phyloP scores from a whole-genome alignment of 35 echinoderm and acorn worm species.

The Strongylocentrotus purpuratus region DNA sequence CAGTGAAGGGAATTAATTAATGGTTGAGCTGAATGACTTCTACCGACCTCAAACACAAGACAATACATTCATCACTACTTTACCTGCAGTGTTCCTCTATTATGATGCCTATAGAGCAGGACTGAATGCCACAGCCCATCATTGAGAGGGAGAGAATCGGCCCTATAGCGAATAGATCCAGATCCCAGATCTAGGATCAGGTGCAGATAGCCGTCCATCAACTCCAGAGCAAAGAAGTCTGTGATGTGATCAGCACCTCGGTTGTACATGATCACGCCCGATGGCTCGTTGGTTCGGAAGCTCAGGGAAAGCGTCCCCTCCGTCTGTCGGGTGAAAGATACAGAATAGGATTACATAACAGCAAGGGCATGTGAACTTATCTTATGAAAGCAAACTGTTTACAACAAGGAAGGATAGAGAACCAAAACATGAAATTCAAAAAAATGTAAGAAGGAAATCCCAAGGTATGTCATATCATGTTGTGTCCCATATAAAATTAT shows the following conservation, averaged over 20 bases:
- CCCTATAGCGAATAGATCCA: slow-evolving; percentile 70
- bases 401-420: not conserved
- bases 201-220: slow-evolving; percentile 83
- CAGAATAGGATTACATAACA: not conserved
- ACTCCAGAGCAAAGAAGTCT: slow-evolving; percentile 95
- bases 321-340: slow-evolving; percentile 27
- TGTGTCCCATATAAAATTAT: no score
- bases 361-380: not conserved
- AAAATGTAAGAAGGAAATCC: no score
- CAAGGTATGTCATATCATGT: no score
- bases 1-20: no score
- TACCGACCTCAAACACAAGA: no score
- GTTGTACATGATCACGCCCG: slow-evolving; percentile 93
- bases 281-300: slow-evolving; percentile 92
- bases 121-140: slow-evolving; percentile 93
- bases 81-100: slow-evolving; percentile 61
- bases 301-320: slow-evolving; percentile 71
- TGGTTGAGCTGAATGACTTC: no score
- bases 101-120: slow-evolving; percentile 48
- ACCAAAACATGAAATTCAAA: not conserved
- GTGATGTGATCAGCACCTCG: slow-evolving; percentile 61
- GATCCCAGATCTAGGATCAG: slow-evolving; percentile 90
- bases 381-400: not conserved
- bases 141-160: slow-evolving; percentile 54
- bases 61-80: not conserved